Evolutionary conservation across 2,113 vertebrate genomes (phyloP).

Genomic region (Mohoua ochrocephala): DNA sequence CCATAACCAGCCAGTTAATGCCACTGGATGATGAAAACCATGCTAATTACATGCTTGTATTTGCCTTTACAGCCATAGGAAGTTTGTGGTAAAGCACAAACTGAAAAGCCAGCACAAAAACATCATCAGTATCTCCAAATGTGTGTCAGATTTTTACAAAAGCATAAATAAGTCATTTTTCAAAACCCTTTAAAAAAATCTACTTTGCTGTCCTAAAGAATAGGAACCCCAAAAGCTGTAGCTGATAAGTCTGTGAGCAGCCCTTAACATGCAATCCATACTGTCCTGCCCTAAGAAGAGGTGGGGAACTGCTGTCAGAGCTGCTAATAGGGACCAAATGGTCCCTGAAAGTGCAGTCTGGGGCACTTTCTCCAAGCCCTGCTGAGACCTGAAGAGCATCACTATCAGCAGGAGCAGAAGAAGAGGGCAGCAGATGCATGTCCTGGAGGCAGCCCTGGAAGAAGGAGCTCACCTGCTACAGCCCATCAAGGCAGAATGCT

Average conservation of each 20-base stretch:
- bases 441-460: not conserved
- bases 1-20: constrained; percentile 13
- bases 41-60: constrained; percentile 35
- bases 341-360: not conserved
- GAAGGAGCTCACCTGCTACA: rapidly evolving
- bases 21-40: constrained; percentile 28
- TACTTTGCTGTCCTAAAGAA: not conserved
- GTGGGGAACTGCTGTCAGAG: not conserved
- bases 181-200: not conserved
- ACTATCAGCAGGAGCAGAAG: not conserved
- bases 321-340: not conserved
- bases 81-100: constrained; percentile 41
- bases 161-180: not conserved
- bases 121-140: not conserved
- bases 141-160: not conserved
- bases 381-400: not conserved
- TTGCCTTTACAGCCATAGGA: constrained; percentile 54
- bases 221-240: not conserved
- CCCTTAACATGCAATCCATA: not conserved
- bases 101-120: constrained; percentile 42
- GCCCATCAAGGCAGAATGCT: not conserved
- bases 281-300: not conserved
- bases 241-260: not conserved
- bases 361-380: rapidly evolving
- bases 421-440: not conserved